A percentile compares a stretch with the other conserved stretches of the same genome.
These are phyloP conservation scores for Sphaeridia pumilis DNA, from an alignment of 2,888 invertebrate genomes.

Conservation along the genomic window DNA sequence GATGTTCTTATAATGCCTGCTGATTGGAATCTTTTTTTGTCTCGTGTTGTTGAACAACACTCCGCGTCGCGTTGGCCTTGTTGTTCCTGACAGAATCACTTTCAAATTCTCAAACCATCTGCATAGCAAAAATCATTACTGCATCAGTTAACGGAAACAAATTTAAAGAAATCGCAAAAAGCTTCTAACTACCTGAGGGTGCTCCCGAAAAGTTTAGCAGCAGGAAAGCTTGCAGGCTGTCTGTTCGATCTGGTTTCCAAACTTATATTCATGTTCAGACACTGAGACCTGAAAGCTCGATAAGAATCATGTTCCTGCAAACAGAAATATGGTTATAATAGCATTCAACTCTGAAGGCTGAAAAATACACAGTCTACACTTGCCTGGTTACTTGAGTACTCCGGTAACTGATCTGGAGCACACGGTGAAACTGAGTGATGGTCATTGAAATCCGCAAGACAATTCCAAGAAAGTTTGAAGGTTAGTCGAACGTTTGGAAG, in stretches of 20 bases:
- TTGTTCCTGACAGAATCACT: constrained; percentile 74
- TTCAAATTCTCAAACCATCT: constrained; percentile 93
- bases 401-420: constrained; percentile 89
- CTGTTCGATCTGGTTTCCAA: constrained; percentile 57
- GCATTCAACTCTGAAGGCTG: background rate
- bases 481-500: constrained; percentile 76
- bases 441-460: constrained; percentile 85
- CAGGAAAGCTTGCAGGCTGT: constrained; percentile 51
- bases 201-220: constrained; percentile 77
- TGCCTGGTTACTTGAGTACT: constrained; percentile 89
- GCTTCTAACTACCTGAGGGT: constrained; percentile 53
- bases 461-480: constrained; percentile 78
- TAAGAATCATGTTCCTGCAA: constrained; percentile 81
- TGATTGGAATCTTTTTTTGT: constrained; percentile 78
- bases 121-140: constrained; percentile 14
- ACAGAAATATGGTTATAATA: background rate
- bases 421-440: constrained; percentile 92
- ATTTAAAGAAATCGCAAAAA: background rate
- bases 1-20: constrained; percentile 80
- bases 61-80: constrained; percentile 87
- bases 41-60: constrained; percentile 70
- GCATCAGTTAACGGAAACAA: background rate
- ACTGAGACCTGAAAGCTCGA: constrained; percentile 81
- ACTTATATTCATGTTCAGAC: constrained; percentile 63
- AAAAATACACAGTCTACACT: constrained; percentile 16